Percentiles rank a stretch among this genome's conserved stretches.
Conservation (phyloP, 2,888 invertebrate genomes). For the Drosophila demipolita region DNA sequence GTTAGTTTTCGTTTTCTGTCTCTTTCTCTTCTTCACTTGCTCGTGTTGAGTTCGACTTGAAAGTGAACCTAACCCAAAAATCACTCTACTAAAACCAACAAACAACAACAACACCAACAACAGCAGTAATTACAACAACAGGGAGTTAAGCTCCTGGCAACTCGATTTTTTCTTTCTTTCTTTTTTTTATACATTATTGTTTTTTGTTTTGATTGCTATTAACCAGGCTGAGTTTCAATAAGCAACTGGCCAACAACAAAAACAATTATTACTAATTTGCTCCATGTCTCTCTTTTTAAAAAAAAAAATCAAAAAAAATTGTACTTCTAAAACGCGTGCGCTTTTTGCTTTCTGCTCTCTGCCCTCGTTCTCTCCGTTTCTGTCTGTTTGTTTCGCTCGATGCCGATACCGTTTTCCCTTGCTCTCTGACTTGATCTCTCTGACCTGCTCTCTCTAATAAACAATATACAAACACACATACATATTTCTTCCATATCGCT, state of each 20-base stretch:
- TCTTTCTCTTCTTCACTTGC: constrained; percentile 20
- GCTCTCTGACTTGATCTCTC: constrained; percentile 20
- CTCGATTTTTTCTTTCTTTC: constrained; percentile 9
- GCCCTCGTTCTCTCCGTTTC: constrained; percentile 37
- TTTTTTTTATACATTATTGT: constrained; percentile 14
- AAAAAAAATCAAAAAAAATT: constrained; percentile 18
- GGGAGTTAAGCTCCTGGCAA: constrained; percentile 27
- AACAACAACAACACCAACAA: constrained; percentile 24
- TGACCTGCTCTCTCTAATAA: constrained; percentile 16
- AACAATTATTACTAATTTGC: constrained; percentile 49
- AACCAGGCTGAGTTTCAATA: constrained; percentile 67
- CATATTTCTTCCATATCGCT: constrained; percentile 48
- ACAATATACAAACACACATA: constrained; percentile 17
- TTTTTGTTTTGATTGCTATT: constrained; percentile 64
- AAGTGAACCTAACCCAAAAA: constrained; percentile 55
- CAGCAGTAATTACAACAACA: constrained; percentile 29
- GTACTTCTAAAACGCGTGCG: constrained; percentile 21
- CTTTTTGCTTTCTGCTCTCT: constrained; percentile 27
- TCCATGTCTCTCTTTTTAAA: constrained; percentile 24
- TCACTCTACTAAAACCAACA: constrained; percentile 63
- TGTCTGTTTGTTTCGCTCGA: constrained; percentile 33
- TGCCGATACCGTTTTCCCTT: constrained; percentile 36
- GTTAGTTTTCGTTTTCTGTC: constrained; percentile 44
- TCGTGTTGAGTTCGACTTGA: constrained; percentile 63
- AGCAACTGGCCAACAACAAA: constrained; percentile 54